Evolutionary conservation across 2,888 invertebrate genomes (phyloP).

Genomic region (Lamellibrachia satsuma): DNA sequence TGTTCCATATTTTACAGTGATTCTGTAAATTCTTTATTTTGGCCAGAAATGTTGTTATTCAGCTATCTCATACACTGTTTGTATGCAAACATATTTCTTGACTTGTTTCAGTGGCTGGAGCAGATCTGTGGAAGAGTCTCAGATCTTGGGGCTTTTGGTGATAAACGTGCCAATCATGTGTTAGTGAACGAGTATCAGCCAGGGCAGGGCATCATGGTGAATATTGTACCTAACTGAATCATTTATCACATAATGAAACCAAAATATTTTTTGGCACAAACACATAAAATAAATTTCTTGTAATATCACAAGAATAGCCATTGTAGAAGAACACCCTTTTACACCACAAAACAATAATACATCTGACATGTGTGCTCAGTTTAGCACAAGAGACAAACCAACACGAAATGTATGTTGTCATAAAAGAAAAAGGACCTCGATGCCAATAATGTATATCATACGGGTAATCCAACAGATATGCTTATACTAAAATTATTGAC

Average conservation of each 20-base stretch:
- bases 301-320: no score
- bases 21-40: no score
- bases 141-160: slow-evolving; percentile 76
- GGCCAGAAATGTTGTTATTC: no score
- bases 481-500: no score
- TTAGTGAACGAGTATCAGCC: slow-evolving; percentile 92
- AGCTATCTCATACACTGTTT: not conserved
- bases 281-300: no score
- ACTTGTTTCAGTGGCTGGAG: slow-evolving; percentile 76
- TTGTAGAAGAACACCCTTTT: no score
- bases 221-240: slow-evolving; percentile 28
- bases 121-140: slow-evolving; percentile 77
- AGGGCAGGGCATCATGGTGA: slow-evolving; percentile 92
- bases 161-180: slow-evolving; percentile 87
- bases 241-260: not conserved
- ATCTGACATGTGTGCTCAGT: not conserved
- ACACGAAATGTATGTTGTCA: not conserved
- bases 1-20: no score
- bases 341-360: not conserved
- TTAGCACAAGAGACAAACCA: not conserved
- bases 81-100: not conserved
- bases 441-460: not conserved
- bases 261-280: not conserved
- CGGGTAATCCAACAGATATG: not conserved
- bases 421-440: not conserved